phyloP scores from a whole-genome alignment of 2,113 vertebrate genomes.

The Mystacornis crossleyi region DNA sequence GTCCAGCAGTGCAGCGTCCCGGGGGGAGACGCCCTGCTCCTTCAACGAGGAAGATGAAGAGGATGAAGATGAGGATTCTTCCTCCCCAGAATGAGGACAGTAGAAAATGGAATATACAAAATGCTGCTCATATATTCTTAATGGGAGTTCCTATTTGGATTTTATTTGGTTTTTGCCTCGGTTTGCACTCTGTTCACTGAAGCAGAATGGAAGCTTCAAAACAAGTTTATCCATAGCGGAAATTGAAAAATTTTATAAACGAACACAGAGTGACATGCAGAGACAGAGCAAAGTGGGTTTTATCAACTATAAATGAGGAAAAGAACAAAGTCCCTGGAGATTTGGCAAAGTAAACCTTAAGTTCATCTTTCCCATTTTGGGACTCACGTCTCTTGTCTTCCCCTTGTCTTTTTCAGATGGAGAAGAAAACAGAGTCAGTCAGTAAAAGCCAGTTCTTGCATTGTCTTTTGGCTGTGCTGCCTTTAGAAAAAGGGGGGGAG shows the following conservation, averaged over 20 bases:
- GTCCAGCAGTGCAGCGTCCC: conserved; percentile 79
- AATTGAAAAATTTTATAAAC: not conserved
- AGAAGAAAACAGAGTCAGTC: not conserved
- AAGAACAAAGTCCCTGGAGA: not conserved
- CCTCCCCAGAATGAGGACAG: conserved; percentile 80
- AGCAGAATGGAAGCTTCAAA: conserved; percentile 35
- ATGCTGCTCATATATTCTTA: conserved; percentile 54
- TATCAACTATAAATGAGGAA: not conserved
- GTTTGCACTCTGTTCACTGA: conserved; percentile 58
- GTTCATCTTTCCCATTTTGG: not conserved
- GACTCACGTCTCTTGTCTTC: not conserved
- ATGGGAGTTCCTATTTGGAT: conserved; percentile 60
- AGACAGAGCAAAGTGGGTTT: not conserved
- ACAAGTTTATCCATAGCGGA: not conserved
- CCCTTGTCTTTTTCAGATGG: not conserved
- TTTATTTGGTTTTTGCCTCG: conserved; percentile 67
- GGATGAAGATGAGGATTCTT: conserved; percentile 82
- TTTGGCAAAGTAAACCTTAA: not conserved
- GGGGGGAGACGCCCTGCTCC: conserved; percentile 84
- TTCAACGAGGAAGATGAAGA: conserved; percentile 87
- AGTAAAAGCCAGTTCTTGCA: not conserved
- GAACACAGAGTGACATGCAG: not conserved
- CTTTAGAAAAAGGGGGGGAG: not conserved
- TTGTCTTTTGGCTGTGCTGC: not conserved
- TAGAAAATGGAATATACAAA: conserved; percentile 9